Conservation (phyloP, 2,113 vertebrate genomes). For the Grammomys surdaster region DNA sequence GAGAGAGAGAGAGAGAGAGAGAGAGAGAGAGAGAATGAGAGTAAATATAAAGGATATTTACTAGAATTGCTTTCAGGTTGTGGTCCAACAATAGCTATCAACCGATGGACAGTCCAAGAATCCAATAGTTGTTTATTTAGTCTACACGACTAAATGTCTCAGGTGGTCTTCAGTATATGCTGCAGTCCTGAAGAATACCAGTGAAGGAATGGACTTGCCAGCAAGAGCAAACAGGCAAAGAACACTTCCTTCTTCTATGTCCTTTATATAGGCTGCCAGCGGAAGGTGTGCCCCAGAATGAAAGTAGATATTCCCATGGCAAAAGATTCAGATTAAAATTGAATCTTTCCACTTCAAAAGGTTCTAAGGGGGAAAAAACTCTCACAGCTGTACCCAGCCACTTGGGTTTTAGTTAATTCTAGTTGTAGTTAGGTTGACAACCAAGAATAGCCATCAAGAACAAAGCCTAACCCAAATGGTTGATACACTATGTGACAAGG, state of each 20-base stretch:
- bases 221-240: neutral
- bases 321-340: neutral
- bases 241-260: neutral
- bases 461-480: neutral
- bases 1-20: no score
- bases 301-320: neutral
- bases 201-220: neutral
- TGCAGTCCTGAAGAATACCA: neutral
- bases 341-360: neutral
- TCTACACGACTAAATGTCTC: neutral
- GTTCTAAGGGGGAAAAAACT: neutral
- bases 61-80: neutral
- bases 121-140: neutral
- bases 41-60: neutral
- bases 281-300: neutral
- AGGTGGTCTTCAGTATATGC: neutral
- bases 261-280: neutral
- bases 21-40: no score
- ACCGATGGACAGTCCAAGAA: neutral
- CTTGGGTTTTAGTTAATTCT: neutral
- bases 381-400: neutral
- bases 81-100: neutral
- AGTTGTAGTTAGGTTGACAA: neutral
- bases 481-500: neutral
- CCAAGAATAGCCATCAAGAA: neutral